Evolutionary conservation across 2,797 vertebrate species (phyloP), one percentile per base, ranked within the genome.

Genomic region (Malurus splendens): DNA sequence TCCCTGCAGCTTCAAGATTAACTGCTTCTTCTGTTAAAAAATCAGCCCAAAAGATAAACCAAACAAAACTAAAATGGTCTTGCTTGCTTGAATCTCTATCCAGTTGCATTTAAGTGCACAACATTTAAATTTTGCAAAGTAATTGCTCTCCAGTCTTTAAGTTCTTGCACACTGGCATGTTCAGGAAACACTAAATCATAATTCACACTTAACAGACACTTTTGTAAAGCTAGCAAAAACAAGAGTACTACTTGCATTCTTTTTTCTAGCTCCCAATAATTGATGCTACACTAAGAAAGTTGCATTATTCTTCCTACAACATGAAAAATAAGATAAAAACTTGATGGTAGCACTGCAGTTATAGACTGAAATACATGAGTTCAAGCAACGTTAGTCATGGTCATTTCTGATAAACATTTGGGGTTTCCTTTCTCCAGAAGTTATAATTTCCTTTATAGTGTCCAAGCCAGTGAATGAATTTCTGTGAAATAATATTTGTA

Each of bases 211-310:
- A 15, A 67, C 2, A 56, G n/a, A 36, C 6, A 12, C n/a, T 36
- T 70, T 32, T 24, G 1, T n/a, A 24, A 48, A 61, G 44, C 3
- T 28, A 79, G 6, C 1, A 48, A 59, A 92, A 66, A 38, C 6
- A 1, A 32, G 2, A 30, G 2, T 24, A 23, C 13, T 83, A 7
- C 33, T 71, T 39, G 47, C 22, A 57, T 38, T 59, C 10, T 55
- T 14, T 27, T 0, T 0, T 28, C 3, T 23, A 19, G 0, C 3
- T 16, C 19, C 8, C 19, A 68, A 1, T 28, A 48, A 48, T 16
- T 8, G 12, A 64, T 33, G 9, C 19, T 41, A 45, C 6, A 24
- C 3, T 5, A 54, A 36, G 13, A 68, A 48, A 48, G 16, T 23
- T 48, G 4, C 54, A 39, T 68, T 77, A 28, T 62, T 60, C 44